Evolutionary conservation across 2,888 invertebrate genomes (phyloP), one percentile per base, ranked within the genome.

Genomic region (Eilema depressum): DNA sequence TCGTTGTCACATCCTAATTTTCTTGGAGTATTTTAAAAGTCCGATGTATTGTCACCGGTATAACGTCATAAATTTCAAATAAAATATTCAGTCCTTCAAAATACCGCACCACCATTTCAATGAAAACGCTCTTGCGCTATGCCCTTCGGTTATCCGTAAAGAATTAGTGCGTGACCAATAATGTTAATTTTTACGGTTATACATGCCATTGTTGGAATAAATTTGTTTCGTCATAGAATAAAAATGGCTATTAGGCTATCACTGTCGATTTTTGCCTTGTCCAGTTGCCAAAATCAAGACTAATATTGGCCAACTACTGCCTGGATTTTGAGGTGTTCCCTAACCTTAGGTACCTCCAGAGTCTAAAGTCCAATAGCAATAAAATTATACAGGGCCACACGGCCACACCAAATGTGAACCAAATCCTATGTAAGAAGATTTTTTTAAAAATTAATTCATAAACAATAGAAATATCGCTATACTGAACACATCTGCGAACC

Each of bases 151-250:
- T 47, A 47, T 47, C 47, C 20, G 47, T 47, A 20, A 47, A 47
- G 47, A 47, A 47, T 47, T 47, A 47, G 47, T 47, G 47, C 47
- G 47, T 47, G 60, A 60, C 60, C 26, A 60, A 60, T 60, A 60
- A 25, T 28, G 60, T 7, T 60, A 25, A 60, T 60, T 60, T 60
- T 60, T 28, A 26, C 60, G 26, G 60, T 60, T 60, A 25, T 60
- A 60, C 60, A 60, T 60, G 14, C 28, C 60, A 25, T 60, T 60
- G 14, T 60, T 60, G 60, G 60, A 60, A 60, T 47, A 60, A 60
- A 60, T 60, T 60, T 60, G 60, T 60, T 26, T 60, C 26, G 60
- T 60, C 60, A 60, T 17, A 60, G 20, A 41, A 41, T 57, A 57
- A 57, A 57, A 57, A 25, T 25, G 3, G 12, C 57, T 7, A 57